Evolutionary conservation across 1,140 invertebrate genomes (phyloP).

Genomic region (Drosophila tropicalis): DNA sequence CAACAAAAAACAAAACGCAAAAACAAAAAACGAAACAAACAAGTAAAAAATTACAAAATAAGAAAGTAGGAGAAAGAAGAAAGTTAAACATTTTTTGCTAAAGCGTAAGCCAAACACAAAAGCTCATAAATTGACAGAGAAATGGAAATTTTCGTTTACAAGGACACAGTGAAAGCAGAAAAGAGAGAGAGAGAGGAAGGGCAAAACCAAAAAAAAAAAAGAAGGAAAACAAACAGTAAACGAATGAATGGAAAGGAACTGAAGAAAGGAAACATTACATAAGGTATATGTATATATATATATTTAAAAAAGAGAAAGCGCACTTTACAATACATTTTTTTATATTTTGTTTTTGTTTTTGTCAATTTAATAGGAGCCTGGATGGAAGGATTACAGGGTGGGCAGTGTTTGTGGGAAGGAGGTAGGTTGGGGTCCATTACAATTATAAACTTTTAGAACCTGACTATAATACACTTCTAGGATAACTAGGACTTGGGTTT

Average conservation of each 20-base stretch:
- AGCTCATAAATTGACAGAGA: slow-evolving; percentile 75
- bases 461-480: slow-evolving; percentile 65
- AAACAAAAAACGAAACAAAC: slow-evolving; percentile 26
- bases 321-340: slow-evolving; percentile 69
- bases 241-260: slow-evolving; percentile 37
- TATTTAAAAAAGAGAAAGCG: slow-evolving; percentile 56
- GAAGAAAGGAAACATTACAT: slow-evolving; percentile 23
- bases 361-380: slow-evolving; percentile 32
- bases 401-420: neutral
- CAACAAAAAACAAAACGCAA: slow-evolving; percentile 4
- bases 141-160: slow-evolving; percentile 63
- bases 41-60: slow-evolving; percentile 14
- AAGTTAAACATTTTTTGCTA: slow-evolving; percentile 74
- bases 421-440: slow-evolving; percentile 27
- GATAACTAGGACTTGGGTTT: slow-evolving; percentile 5
- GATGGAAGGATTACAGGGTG: neutral
- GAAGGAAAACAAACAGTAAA: slow-evolving; percentile 36
- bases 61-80: slow-evolving; percentile 33
- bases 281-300: no score
- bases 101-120: slow-evolving; percentile 79
- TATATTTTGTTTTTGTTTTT: slow-evolving; percentile 60
- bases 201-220: neutral
- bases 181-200: slow-evolving; percentile 7
- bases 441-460: slow-evolving; percentile 64
- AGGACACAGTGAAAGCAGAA: slow-evolving; percentile 45